Evolutionary conservation across 64 coral and sea anemone species (phyloP).

Genomic region (Dendrophyllia cribrosa): DNA sequence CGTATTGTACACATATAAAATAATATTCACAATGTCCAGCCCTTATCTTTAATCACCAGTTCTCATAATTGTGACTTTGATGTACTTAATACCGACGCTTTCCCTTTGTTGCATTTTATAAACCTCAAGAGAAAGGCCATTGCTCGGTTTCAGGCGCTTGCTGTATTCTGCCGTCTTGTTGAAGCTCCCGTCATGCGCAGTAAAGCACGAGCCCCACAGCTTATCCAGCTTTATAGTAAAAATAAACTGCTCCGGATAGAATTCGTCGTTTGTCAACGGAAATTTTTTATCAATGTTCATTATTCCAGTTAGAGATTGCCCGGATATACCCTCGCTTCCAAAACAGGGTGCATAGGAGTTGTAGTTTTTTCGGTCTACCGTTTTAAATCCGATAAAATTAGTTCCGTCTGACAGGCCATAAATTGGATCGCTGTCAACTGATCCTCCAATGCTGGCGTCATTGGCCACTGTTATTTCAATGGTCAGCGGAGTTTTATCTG

Average conservation of each 20-base stretch:
- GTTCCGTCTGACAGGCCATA: slow-evolving; percentile 54
- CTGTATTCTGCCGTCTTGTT: slow-evolving; percentile 44
- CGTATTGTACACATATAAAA: no score
- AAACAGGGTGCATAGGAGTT: background rate
- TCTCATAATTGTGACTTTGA: background rate
- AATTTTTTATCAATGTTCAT: background rate
- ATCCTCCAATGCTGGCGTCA: background rate
- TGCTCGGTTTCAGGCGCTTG: no score
- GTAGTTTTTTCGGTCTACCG: slow-evolving; percentile 29
- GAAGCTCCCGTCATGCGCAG: slow-evolving; percentile 33
- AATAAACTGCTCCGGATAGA: slow-evolving; percentile 15
- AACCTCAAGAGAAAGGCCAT: no score
- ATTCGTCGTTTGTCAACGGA: no score
- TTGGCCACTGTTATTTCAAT: slow-evolving; percentile 31
- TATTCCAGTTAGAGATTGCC: background rate
- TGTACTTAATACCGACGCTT: background rate
- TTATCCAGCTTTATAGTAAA: slow-evolving; percentile 48
- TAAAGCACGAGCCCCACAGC: slow-evolving; percentile 50
- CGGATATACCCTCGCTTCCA: slow-evolving; percentile 23
- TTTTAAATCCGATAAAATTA: slow-evolving; percentile 52
- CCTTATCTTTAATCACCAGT: background rate
- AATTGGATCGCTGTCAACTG: slow-evolving; percentile 3
- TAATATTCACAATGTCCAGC: no score
- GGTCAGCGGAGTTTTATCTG: background rate
- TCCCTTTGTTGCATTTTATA: no score